Base-by-base conservation (phyloP, 64 coral and sea anemone genomes). In the Porites lutea region DNA sequence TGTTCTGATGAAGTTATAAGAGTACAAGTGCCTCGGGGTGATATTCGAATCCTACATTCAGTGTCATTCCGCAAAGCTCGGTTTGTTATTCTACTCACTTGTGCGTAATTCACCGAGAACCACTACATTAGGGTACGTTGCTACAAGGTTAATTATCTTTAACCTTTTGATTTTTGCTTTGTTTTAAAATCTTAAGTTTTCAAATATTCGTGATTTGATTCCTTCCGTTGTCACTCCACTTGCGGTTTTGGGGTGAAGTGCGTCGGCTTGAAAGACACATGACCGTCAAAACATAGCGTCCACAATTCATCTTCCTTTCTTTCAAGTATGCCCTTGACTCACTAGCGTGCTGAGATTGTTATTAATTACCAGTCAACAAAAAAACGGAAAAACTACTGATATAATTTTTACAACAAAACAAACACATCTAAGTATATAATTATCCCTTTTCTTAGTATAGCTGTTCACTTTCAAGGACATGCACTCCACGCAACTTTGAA, bases 301-400 rank as follows among this genome's bases (percentile, higher is more conserved):
- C 9, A 74, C 43, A 76, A 46, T 76, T 19, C 44, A 9, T 65
- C 44, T 20, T 76, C 48, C 13, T 19, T 65, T 76, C 5, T 76
- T 76, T 76, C 66, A 10, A 70, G 66, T 21, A 27, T 6, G n/a
- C 19, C 18, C 48, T 76, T 2, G 48, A 76, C 46, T n/a, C 16
- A 19, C 73, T 76, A 76, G 47, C 73, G 48, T 51, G 73, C 73
- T 76, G 48, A 46, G 73, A 76, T 46, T 45, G 47, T 19, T 76
- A 76, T 52, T 76, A 50, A 76, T 76, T 48, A 76, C 6, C 8
- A 43, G 15, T 14, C 46, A 74, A 74, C 48, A 7, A 52, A 37
- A 76, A 76, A 74, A 15, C 43, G 14, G 48, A 47, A 76, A 76
- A 76, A 76, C 16, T 18, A 19, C 66, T 37, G 27, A 37, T 37